Percentiles rank a stretch among this genome's conserved stretches.
These are phyloP conservation scores for Epinotia bilunana DNA, from an alignment of 2,888 invertebrate species.

Conservation along the genomic window DNA sequence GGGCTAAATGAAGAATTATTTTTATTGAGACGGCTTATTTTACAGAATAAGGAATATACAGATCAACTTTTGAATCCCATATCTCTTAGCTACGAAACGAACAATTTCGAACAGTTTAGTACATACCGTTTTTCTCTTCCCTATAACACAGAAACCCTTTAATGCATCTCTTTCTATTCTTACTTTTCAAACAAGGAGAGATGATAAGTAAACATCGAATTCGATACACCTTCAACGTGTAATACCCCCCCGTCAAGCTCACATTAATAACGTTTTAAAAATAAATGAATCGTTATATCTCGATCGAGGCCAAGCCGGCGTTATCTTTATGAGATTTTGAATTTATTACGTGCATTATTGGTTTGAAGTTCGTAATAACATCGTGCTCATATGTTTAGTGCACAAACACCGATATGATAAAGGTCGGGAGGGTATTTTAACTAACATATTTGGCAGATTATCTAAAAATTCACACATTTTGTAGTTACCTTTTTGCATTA, in stretches of 20 bases:
- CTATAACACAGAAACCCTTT: neutral
- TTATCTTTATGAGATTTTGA: constrained; percentile 14
- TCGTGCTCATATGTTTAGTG: neutral
- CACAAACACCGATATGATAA: neutral
- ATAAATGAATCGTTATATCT: constrained; percentile 23
- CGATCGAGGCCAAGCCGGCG: constrained; percentile 13
- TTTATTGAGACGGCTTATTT: no score
- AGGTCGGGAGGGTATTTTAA: no score
- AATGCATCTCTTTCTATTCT: neutral
- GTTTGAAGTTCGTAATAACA: constrained; percentile 10
- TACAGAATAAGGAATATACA: no score
- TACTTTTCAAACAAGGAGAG: neutral
- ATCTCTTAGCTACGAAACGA: no score
- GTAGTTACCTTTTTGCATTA: no score
- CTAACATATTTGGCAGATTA: no score
- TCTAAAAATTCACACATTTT: no score
- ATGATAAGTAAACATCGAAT: neutral
- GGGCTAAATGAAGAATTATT: no score
- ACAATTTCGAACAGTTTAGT: no score
- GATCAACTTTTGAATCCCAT: no score
- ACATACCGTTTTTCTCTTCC: neutral
- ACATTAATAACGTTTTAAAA: constrained; percentile 18
- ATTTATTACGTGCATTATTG: constrained; percentile 17
- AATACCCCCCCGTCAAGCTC: neutral
- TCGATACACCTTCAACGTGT: neutral